These are phyloP conservation scores for Torymus texanus DNA, from an alignment of 2,888 invertebrate genomes.

Conservation along the genomic window DNA sequence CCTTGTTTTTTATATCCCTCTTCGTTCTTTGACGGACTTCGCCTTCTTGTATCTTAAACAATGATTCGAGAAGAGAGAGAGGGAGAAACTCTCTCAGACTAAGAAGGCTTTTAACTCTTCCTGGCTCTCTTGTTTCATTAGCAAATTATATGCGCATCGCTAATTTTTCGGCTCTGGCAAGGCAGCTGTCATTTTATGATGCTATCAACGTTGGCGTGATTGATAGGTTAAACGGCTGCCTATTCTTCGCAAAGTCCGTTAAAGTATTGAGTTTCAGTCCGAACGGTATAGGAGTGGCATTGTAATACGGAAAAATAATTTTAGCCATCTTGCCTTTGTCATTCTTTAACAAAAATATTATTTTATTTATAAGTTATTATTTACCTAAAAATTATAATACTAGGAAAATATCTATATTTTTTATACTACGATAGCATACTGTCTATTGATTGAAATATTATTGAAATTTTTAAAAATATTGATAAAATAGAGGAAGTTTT, in stretches of 20 bases:
- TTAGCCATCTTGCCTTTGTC: no score
- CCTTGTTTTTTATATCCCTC: not conserved
- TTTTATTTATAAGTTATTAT: no score
- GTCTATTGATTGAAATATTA: no score
- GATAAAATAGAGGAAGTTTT: no score
- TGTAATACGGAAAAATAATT: no score
- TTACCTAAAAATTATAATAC: no score
- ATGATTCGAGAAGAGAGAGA: slow-evolving; percentile 15
- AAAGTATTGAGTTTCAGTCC: slow-evolving; percentile 14
- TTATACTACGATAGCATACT: no score
- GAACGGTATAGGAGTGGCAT: no score
- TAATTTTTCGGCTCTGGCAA: slow-evolving; percentile 25
- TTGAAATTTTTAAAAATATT: no score
- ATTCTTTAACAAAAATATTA: no score
- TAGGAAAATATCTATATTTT: no score
- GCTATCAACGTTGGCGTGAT: slow-evolving; percentile 34
- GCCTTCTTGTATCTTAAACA: slow-evolving; percentile 24
- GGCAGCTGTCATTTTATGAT: slow-evolving; percentile 35
- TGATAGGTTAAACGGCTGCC: not conserved
- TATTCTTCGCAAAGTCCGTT: not conserved
- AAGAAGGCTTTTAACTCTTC: slow-evolving; percentile 25
- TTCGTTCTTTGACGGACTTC: no score
- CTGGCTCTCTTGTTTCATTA: slow-evolving; percentile 33
- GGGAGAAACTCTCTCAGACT: not conserved
- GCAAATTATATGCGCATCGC: slow-evolving; percentile 50